Evolutionary conservation across 1,140 invertebrate genomes (phyloP), one percentile per base, ranked within the genome.

Genomic region (Drosophila kurseongensis): DNA sequence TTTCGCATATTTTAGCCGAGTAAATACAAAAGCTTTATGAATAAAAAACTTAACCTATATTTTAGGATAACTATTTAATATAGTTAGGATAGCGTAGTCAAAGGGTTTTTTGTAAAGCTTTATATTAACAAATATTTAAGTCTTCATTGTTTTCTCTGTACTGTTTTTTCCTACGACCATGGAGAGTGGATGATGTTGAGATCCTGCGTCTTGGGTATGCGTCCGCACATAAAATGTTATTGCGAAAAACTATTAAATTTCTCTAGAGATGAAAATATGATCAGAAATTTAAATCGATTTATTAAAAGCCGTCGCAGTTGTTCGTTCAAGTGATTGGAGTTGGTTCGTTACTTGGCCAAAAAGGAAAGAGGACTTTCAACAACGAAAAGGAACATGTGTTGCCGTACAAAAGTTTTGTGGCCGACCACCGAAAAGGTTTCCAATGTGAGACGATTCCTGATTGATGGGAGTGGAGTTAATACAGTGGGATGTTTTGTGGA

Each of bases 241-340:
- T 88, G 83, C 75, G 58, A 74, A 72, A 89, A 91, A 91, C 84
- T 91, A 91, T 91, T 85, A 91, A 85, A 91, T 91, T 91, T 91
- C 89, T 89, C 89, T 23, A 68, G 89, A 84, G 89, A 91, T 85
- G 78, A 78, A 90, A 83, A 79, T 90, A 91, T 89, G 80, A 82
- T 80, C 75, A 90, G 85, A 85, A 88, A 88, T 86, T 82, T 90
- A 90, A 90, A 90, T 90, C 85, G 86, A 90, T 86, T 90, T 90
- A 90, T 90, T 90, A 90, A 88, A 83, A 88, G 71, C 82, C 81
- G 58, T 68, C 60, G 78, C 67, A 75, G 62, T 57, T 67, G 74
- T 72, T 57, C 56, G 54, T 76, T 42, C 66, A 72, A 78, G 71
- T 62, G 63, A 76, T 78, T 56, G 61, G 29, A 56, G 54, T 68